These are phyloP conservation scores for Mesembrinibis cayennensis DNA, from an alignment of 2,113 vertebrate genomes.

Conservation along the genomic window DNA sequence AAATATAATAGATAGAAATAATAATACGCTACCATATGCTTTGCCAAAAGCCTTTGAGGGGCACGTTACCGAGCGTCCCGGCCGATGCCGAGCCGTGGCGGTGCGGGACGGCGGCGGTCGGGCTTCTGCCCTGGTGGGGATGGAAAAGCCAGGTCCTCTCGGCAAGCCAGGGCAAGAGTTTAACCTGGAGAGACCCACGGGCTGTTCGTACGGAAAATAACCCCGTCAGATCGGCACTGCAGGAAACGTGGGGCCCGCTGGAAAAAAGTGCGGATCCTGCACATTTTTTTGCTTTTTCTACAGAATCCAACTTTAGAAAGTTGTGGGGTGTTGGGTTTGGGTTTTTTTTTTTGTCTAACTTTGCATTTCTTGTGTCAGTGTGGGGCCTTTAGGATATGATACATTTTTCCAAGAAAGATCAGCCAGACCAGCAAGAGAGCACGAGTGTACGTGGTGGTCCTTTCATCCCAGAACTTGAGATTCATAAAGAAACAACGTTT, in stretches of 20 bases:
- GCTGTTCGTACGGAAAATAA: background rate
- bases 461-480: background rate
- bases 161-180: background rate
- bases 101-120: rapidly evolving
- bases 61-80: background rate
- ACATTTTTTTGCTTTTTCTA: constrained; percentile 51
- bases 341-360: background rate
- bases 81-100: rapidly evolving
- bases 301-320: background rate
- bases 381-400: background rate
- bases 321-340: background rate
- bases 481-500: background rate
- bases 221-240: background rate
- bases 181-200: background rate
- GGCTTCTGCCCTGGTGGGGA: rapidly evolving
- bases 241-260: constrained; percentile 46
- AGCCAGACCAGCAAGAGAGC: background rate
- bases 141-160: background rate
- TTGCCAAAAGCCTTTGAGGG: background rate
- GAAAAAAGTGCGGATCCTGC: constrained; percentile 57
- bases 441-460: rapidly evolving
- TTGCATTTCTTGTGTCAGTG: background rate
- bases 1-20: too few species aligned
- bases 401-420: background rate
- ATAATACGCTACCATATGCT: background rate